Evolutionary conservation across 2,113 vertebrate genomes (phyloP).

Genomic region (Catharus fuscescens): DNA sequence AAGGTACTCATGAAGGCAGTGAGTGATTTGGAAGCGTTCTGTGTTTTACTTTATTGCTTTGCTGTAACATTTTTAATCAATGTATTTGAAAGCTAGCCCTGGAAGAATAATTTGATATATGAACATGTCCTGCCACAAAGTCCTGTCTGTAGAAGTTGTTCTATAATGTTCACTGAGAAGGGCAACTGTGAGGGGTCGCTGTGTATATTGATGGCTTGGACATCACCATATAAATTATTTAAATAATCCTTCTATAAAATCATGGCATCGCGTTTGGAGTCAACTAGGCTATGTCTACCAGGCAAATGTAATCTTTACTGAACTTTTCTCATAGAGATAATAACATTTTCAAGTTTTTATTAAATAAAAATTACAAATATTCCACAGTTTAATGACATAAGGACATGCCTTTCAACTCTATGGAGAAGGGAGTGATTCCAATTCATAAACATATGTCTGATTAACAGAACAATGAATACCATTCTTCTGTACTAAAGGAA

Average conservation of each 20-base stretch:
- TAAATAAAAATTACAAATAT: not conserved
- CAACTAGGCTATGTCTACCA: not conserved
- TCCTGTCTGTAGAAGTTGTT: not conserved
- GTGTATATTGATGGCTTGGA: not conserved
- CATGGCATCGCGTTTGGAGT: not conserved
- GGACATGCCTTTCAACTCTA: not conserved
- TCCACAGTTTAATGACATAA: not conserved
- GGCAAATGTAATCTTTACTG: not conserved
- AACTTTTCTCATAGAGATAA: not conserved
- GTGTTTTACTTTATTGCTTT: not conserved
- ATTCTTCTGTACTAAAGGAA: not conserved
- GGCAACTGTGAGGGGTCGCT: not conserved
- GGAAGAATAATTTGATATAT: not conserved
- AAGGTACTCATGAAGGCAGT: conserved; percentile 64
- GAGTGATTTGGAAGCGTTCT: not conserved
- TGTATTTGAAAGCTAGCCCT: not conserved
- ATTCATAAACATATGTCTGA: not conserved
- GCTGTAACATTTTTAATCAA: not conserved
- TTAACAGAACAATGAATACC: not conserved
- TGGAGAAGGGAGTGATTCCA: not conserved
- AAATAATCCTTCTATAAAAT: not conserved
- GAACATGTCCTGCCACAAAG: not conserved
- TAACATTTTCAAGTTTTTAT: not conserved
- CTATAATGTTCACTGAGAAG: not conserved
- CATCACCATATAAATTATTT: not conserved